These are phyloP conservation scores for Ceramica pisi DNA, from an alignment of 2,888 invertebrate species.

Conservation along the genomic window DNA sequence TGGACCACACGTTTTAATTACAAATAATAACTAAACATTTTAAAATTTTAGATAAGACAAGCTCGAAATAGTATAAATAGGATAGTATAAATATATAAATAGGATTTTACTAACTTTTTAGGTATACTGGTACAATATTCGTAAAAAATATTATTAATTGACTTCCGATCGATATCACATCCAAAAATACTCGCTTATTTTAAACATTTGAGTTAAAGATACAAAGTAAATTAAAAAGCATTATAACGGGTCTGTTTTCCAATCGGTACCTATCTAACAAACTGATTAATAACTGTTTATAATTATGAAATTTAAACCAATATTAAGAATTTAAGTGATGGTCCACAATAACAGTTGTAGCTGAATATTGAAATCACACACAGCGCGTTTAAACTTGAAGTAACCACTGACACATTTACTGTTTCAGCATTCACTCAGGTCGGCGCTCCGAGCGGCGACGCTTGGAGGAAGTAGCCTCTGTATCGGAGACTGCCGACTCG, in stretches of 20 bases:
- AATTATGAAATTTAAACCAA: background rate
- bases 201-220: background rate
- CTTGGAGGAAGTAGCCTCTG: background rate
- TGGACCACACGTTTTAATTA: background rate
- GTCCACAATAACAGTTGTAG: background rate
- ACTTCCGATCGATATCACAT: constrained; percentile 33
- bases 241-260: background rate
- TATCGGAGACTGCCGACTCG: background rate
- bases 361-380: background rate
- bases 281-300: background rate
- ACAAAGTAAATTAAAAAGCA: background rate
- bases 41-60: background rate
- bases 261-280: background rate
- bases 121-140: constrained; percentile 19
- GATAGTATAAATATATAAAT: background rate
- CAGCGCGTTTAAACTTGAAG: background rate
- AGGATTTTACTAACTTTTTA: constrained; percentile 10
- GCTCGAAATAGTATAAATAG: constrained; percentile 18
- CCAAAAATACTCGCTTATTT: background rate
- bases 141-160: constrained; percentile 27
- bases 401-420: constrained; percentile 16
- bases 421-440: constrained; percentile 3
- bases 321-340: background rate
- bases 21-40: too few species aligned
- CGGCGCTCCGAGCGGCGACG: background rate